Evolutionary conservation across 2,888 invertebrate species (phyloP), one percentile per base, ranked within the genome.

Genomic region (Carabus problematicus): DNA sequence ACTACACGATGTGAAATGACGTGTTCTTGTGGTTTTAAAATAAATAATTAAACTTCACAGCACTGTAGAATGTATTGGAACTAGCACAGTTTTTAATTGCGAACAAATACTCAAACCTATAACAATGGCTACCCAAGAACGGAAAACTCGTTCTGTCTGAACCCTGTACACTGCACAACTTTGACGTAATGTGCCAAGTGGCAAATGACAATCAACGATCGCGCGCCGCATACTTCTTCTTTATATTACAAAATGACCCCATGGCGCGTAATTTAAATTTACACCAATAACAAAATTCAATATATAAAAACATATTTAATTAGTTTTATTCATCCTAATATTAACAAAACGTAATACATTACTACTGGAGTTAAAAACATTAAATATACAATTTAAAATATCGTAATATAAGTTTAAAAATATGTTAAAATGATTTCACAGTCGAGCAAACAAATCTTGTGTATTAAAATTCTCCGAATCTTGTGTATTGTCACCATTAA

Each of bases 61-160:
- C 62, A 69, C 69, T 54, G 52, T 14, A 61, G 39, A 69, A 45
- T 62, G 41, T 62, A 69, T 29, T 54, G 56, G 49, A 61, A 18
- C 62, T 62, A 62, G 55, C 55, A 69, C 69, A 55, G 47, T 16
- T 62, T 73, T 76, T 52, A 19, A 75, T 75, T 75, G 75, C 75
- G 77, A 75, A 79, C 76, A 78, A 78, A 77, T 77, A 78, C 73
- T 76, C 77, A 78, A 79, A 79, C 78, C 79, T 80, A 75, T 78
- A 76, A 80, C 79, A 77, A 79, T 78, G 79, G 79, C 79, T 78
- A 78, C 78, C 75, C 76, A 72, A 73, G 42, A 43, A 70, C 47
- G 64, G 71, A 70, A 29, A 29, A 3, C 29, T 6, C 29, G 29
- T 29, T 3, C 61, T 62, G 62, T 49, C 69, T 69, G 62, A 56